Evolutionary conservation across 1,140 invertebrate genomes (phyloP), one percentile per base, ranked within the genome.

Genomic region (Zaprionus nigranus): DNA sequence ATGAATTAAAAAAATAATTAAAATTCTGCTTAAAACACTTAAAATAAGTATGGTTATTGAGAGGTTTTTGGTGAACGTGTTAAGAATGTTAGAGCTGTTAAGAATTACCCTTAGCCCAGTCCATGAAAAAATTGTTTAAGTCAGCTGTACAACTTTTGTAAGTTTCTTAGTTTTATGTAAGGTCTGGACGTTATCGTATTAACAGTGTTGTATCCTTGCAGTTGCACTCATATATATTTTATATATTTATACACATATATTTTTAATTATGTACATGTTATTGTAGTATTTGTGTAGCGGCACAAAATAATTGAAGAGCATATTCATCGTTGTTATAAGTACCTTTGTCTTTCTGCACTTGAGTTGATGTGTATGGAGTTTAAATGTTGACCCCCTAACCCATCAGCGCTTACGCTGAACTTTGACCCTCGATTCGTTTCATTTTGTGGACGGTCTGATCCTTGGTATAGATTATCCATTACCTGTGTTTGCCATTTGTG

Each of bases 251-350:
- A 51, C 64, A 56, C 62, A 51, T 75, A 51, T 75, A 70, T 64
- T 59, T 84, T 76, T 67, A 82, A 54, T 62, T 70, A 74, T 79
- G 51, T 69, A 63, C 68, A 78, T 61, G 57, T 57, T 62, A 69
- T 77, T 75, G 59, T 58, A 76, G 81, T 88, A 63, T 81, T 67
- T 85, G 86, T 88, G 85, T 90, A 90, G 79, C 75, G 79, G 75
- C 79, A 84, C 76, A 81, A 64, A 79, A 64, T 68, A 78, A 68
- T 76, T 85, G 46, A 72, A 59, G 65, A 72, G 68, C 74, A 68
- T 56, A 38, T 66, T 65, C 36, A 34, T 57, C 77, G 38, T 59
- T 36, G 58, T 40, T 75, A 90, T 90, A 88, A 57, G 74, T 88
- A 90, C 85, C 85, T 90, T 82, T 75, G 82, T 80, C 86, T 68